Conservation (phyloP, 1,140 invertebrate genomes). For the Cydia fagiglandana region DNA sequence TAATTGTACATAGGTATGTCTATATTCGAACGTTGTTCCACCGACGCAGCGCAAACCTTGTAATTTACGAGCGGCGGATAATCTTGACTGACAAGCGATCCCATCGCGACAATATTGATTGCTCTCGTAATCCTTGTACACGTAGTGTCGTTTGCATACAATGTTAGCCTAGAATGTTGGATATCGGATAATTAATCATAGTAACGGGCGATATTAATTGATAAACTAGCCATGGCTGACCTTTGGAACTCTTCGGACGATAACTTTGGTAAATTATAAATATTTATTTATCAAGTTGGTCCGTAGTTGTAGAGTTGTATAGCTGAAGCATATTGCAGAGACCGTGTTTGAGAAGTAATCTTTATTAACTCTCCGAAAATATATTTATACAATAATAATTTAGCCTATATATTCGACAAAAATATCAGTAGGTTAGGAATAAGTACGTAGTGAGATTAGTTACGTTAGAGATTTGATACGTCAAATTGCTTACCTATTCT, state of each 20-base stretch:
- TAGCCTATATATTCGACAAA: no score
- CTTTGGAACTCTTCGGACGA: background rate
- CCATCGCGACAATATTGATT: constrained; percentile 25
- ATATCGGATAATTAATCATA: constrained; percentile 23
- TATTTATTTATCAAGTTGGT: background rate
- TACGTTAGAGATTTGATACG: no score
- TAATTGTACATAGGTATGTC: background rate
- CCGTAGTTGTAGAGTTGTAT: background rate
- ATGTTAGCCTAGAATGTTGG: constrained; percentile 20
- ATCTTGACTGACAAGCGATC: constrained; percentile 29
- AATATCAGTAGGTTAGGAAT: no score
- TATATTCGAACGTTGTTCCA: background rate
- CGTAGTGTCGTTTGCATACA: constrained; percentile 20
- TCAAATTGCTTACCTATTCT: no score
- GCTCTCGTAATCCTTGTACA: constrained; percentile 7
- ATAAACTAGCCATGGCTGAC: constrained; percentile 18
- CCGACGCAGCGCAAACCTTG: constrained; percentile 12
- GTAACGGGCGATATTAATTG: constrained; percentile 17
- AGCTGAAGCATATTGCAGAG: background rate
- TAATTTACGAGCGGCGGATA: constrained; percentile 24
- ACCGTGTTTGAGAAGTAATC: background rate
- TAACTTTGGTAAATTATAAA: constrained; percentile 3
- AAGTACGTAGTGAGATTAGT: no score
- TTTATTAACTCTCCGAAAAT: background rate
- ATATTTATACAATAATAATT: background rate